phyloP scores from a whole-genome alignment of 1,140 invertebrate species.

The Panonychus citri region DNA sequence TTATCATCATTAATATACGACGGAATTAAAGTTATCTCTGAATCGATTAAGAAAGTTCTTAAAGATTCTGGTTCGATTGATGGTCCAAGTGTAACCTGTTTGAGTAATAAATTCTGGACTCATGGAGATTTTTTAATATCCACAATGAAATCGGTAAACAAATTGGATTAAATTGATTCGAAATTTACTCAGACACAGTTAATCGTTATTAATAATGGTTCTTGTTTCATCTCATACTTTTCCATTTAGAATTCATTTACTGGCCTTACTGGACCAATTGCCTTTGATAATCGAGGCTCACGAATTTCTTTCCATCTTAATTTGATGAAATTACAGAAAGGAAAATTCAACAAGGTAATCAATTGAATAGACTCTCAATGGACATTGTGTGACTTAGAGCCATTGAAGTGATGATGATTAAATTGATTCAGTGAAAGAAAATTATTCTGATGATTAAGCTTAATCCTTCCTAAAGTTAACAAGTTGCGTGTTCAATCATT shows the following conservation, averaged over 20 bases:
- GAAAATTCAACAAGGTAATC: background rate
- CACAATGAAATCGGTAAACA: background rate
- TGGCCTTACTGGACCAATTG: constrained; percentile 67
- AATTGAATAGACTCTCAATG: background rate
- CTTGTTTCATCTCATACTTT: background rate
- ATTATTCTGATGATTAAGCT: too few relatives aligned
- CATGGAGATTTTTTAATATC: background rate
- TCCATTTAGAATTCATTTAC: background rate
- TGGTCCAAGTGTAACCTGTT: background rate
- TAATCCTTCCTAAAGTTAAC: too few relatives aligned
- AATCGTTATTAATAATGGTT: background rate
- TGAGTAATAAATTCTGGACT: background rate
- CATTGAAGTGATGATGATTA: too few relatives aligned
- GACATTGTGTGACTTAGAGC: too few relatives aligned
- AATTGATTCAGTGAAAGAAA: too few relatives aligned
- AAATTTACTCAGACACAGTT: background rate
- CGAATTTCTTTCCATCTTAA: constrained; percentile 45
- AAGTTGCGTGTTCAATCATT: too few relatives aligned
- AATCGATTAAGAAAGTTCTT: constrained; percentile 33
- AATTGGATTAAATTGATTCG: background rate
- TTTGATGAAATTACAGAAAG: background rate
- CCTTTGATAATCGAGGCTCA: constrained; percentile 60
- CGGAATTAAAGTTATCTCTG: constrained; percentile 15
- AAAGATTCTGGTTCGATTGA: constrained; percentile 29
- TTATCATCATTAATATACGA: constrained; percentile 23